phyloP scores from a whole-genome alignment of 1,140 invertebrate species.

The Ips nitidus region DNA sequence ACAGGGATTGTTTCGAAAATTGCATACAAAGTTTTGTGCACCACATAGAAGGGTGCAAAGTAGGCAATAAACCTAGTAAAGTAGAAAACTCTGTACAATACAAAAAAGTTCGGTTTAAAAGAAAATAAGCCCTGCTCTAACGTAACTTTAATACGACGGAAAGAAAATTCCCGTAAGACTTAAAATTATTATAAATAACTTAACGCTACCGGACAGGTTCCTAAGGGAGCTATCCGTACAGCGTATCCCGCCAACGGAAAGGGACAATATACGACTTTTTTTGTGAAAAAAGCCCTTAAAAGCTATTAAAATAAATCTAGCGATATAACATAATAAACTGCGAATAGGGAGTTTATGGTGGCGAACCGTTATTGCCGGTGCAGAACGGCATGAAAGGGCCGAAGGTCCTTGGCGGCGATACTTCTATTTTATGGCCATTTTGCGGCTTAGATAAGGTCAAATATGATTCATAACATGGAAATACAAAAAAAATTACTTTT shows the following conservation, averaged over 20 bases:
- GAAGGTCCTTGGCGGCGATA: background rate
- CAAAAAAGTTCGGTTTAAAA: no score
- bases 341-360: conserved; percentile 17
- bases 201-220: no score
- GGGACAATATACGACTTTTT: background rate
- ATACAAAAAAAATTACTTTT: background rate
- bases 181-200: no score
- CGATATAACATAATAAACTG: conserved; percentile 20
- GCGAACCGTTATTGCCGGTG: conserved; percentile 5
- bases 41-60: no score
- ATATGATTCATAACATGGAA: conserved; percentile 10
- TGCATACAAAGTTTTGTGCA: no score
- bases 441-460: conserved; percentile 5
- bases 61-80: no score
- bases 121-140: no score
- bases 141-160: no score
- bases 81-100: no score
- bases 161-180: no score
- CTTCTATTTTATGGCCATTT: conserved; percentile 10
- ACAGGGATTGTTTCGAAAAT: no score
- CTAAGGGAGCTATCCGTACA: no score
- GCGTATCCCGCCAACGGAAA: background rate
- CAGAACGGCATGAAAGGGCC: background rate
- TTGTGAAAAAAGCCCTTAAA: background rate
- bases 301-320: conserved; percentile 19